Evolutionary conservation across 2,888 invertebrate genomes (phyloP).

Genomic region (Dynastes maya): DNA sequence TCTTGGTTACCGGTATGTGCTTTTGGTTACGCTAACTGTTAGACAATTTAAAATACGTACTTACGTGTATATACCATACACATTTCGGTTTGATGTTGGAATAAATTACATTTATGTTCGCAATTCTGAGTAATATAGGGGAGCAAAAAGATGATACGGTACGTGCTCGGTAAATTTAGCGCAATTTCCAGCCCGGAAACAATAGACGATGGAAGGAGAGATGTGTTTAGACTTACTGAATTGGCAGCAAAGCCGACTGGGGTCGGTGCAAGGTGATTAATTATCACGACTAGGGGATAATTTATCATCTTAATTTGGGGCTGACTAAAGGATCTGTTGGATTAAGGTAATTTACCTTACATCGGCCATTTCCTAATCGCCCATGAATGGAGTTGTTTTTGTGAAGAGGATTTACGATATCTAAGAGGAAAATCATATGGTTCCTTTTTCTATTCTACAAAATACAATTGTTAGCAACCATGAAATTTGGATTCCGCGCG

Average conservation of each 20-base stretch:
- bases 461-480: neutral
- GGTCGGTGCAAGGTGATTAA: conserved; percentile 23
- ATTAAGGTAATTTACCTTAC: conserved; percentile 34
- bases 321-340: conserved; percentile 27
- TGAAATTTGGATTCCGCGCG: too few species aligned
- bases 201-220: neutral
- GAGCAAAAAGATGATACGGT: conserved; percentile 6
- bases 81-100: neutral
- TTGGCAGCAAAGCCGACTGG: conserved; percentile 3
- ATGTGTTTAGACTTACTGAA: conserved; percentile 6
- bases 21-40: neutral
- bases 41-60: neutral
- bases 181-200: neutral
- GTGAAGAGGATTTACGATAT: neutral
- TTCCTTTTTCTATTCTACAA: neutral
- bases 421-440: neutral
- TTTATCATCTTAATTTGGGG: conserved; percentile 38
- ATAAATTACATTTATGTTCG: neutral
- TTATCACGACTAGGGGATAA: conserved; percentile 11
- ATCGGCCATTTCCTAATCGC: conserved; percentile 6
- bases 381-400: neutral
- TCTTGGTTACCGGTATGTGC: neutral
- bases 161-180: neutral
- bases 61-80: neutral
- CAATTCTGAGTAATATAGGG: neutral